phyloP scores from a whole-genome alignment of 2,888 invertebrate species.

The Cheilosia vulpina region DNA sequence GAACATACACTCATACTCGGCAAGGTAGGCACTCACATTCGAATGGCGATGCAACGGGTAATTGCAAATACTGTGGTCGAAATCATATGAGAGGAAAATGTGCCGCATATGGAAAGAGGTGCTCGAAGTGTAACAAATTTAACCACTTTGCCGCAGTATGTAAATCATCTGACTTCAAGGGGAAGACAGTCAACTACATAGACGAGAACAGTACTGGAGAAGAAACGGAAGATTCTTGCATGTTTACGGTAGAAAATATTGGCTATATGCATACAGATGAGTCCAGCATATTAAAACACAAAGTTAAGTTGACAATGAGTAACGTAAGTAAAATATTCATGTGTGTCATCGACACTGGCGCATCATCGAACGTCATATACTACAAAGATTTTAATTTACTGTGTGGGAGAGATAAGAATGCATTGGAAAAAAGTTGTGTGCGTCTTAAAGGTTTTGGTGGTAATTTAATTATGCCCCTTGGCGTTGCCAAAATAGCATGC shows the following conservation, averaged over 20 bases:
- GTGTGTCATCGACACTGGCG: constrained; percentile 12
- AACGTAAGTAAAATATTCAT: background rate
- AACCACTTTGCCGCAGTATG: constrained; percentile 36
- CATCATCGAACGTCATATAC: no score
- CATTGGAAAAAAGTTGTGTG: no score
- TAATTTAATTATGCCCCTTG: no score
- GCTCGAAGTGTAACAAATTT: constrained; percentile 23
- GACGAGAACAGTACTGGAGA: constrained; percentile 17
- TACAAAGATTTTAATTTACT: no score
- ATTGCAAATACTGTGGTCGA: background rate
- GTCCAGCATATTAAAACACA: constrained; percentile 10
- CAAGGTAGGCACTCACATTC: background rate
- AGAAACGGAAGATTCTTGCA: constrained; percentile 8
- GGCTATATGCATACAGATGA: background rate
- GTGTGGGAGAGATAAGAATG: no score
- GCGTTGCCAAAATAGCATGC: constrained; percentile 11
- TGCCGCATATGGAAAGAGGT: constrained; percentile 23
- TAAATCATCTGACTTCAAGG: background rate
- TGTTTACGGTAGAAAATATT: background rate
- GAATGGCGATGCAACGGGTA: background rate
- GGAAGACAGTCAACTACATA: constrained; percentile 18
- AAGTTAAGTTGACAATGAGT: constrained; percentile 6
- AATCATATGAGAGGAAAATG: background rate
- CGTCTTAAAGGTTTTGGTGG: no score
- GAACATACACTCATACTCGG: background rate